Evolutionary conservation across 2,797 vertebrate species (phyloP).

Genomic region (Takifugu rubripes): DNA sequence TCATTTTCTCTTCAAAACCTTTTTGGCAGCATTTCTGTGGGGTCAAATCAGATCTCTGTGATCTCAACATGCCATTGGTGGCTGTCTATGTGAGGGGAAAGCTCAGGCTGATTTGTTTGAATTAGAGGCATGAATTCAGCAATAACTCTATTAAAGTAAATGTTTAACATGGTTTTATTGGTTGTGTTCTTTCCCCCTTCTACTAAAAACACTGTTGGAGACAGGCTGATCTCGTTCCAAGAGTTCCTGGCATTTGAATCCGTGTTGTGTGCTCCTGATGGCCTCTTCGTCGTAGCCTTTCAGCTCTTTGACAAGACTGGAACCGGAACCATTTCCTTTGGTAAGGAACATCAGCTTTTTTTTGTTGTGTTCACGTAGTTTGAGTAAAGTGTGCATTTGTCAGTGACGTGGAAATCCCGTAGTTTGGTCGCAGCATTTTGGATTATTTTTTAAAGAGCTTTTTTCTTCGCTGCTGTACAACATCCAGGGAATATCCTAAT

Average conservation of each 20-base stretch:
- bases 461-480: constrained; percentile 2
- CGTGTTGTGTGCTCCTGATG: constrained; percentile 93
- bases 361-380: neutral
- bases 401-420: neutral
- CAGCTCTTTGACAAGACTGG: constrained; percentile 98
- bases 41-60: neutral
- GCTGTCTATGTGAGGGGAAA: no score
- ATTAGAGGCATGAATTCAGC: no score
- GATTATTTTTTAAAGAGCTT: neutral
- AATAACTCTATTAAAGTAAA: no score
- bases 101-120: no score
- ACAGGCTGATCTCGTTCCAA: constrained; percentile 96
- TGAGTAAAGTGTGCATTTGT: no score
- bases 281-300: constrained; percentile 97
- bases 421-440: neutral
- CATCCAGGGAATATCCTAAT: constrained; percentile 25
- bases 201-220: neutral
- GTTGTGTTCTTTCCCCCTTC: neutral
- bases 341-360: constrained; percentile 66
- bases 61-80: neutral
- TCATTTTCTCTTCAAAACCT: no score
- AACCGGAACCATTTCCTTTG: constrained; percentile 91
- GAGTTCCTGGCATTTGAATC: constrained; percentile 99
- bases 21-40: neutral
- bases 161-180: constrained; percentile 6